Evolutionary conservation across 2,113 vertebrate genomes (phyloP).

Genomic region (Chlorocebus sabaeus): DNA sequence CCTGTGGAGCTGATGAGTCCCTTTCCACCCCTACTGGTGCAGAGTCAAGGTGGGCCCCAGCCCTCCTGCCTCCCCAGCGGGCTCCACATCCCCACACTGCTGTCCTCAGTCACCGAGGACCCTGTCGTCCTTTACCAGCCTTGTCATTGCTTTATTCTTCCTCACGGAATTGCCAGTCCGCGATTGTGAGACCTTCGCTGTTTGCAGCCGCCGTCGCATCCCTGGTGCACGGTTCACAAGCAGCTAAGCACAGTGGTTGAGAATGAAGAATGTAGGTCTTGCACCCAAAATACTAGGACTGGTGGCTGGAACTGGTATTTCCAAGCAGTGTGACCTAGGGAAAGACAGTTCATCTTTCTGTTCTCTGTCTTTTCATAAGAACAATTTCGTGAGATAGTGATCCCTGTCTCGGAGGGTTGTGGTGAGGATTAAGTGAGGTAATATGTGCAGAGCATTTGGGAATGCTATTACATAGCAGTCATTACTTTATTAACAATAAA

Average conservation of each 20-base stretch:
- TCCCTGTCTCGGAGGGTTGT: fast-evolving
- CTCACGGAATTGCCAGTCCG: not conserved
- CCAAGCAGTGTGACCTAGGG: not conserved
- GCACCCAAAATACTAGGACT: too few relatives aligned
- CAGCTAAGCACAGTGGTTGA: too few relatives aligned
- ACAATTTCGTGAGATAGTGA: too few relatives aligned
- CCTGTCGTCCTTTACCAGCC: too few relatives aligned
- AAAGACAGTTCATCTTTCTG: not conserved
- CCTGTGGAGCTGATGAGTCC: not conserved
- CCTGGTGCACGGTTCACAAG: not conserved
- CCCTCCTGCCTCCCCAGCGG: too few relatives aligned
- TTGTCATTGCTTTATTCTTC: not conserved
- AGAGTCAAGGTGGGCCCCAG: not conserved
- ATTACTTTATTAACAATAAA: not conserved
- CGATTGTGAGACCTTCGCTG: not conserved
- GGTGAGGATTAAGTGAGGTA: not conserved
- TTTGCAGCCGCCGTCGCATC: fast-evolving
- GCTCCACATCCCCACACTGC: too few relatives aligned
- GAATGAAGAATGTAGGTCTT: not conserved
- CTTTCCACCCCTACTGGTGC: not conserved
- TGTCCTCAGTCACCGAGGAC: not conserved
- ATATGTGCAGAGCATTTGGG: too few relatives aligned
- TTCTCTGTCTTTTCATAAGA: not conserved
- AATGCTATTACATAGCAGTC: fast-evolving
- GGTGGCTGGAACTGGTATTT: too few relatives aligned